Conservation (phyloP, 2,888 invertebrate species). For the Limnephilus rhombicus region DNA sequence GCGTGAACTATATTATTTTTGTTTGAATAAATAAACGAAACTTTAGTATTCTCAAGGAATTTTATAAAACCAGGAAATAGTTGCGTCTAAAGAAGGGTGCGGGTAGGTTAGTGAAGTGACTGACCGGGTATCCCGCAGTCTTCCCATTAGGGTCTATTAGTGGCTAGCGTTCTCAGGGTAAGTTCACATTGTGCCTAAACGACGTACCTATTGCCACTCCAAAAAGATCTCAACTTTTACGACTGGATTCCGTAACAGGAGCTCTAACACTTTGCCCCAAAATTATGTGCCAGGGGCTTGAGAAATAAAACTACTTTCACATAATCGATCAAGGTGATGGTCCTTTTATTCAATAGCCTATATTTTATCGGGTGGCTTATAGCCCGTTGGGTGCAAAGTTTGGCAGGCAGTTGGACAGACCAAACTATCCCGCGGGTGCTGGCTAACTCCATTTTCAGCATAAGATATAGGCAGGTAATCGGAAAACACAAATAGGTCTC, state of each 20-base stretch:
- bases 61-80: not conserved
- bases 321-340: not conserved
- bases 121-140: constrained; percentile 14
- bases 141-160: constrained; percentile 28
- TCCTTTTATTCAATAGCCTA: not conserved
- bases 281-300: not conserved
- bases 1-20: not conserved
- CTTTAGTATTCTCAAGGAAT: not conserved
- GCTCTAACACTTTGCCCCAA: not conserved
- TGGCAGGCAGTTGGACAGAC: not conserved
- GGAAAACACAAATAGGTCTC: not conserved
- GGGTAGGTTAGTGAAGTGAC: not conserved
- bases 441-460: not conserved
- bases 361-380: not conserved
- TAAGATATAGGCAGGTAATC: not conserved
- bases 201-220: constrained; percentile 22
- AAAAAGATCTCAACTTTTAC: constrained; percentile 37
- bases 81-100: not conserved
- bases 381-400: not conserved
- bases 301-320: not conserved
- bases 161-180: not conserved
- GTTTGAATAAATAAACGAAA: not conserved
- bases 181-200: constrained; percentile 33
- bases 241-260: constrained; percentile 13
- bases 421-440: not conserved